Evolutionary conservation across 1,140 invertebrate genomes (phyloP).

Genomic region (Caerostris extrusa): DNA sequence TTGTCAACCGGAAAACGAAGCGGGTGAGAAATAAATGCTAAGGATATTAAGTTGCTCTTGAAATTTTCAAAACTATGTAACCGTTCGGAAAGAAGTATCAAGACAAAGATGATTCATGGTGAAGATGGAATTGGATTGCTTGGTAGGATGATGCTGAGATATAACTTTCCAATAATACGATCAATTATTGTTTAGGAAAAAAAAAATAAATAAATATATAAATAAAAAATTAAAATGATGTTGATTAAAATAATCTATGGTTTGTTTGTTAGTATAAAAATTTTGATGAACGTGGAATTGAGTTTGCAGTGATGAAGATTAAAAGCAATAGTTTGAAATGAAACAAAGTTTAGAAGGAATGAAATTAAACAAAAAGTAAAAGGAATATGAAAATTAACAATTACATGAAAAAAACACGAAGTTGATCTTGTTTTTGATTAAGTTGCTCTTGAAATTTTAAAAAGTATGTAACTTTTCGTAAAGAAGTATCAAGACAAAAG

Average conservation of each 20-base stretch:
- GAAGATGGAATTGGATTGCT: neutral
- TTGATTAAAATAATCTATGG: neutral
- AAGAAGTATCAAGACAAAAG: neutral
- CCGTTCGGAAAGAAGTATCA: neutral
- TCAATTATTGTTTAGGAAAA: neutral
- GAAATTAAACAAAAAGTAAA: too few relatives aligned
- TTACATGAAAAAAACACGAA: too few relatives aligned
- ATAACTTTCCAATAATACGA: neutral
- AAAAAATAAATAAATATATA: neutral
- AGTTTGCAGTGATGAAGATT: too few relatives aligned
- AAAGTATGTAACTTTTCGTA: too few relatives aligned
- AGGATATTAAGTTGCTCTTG: slow-evolving; percentile 47
- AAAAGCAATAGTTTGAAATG: too few relatives aligned
- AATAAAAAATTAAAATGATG: neutral
- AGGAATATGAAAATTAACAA: too few relatives aligned
- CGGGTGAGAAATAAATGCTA: slow-evolving; percentile 38
- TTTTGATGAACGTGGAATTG: neutral
- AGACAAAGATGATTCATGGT: neutral
- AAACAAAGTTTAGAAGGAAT: too few relatives aligned
- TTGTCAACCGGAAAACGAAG: slow-evolving; percentile 32
- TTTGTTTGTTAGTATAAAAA: neutral
- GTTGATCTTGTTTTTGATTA: too few relatives aligned
- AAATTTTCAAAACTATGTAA: neutral
- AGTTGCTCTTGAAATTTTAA: too few relatives aligned
- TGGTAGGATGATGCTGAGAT: neutral